Conservation (phyloP, 2,888 invertebrate species). For the Philhelius pedissequus region DNA sequence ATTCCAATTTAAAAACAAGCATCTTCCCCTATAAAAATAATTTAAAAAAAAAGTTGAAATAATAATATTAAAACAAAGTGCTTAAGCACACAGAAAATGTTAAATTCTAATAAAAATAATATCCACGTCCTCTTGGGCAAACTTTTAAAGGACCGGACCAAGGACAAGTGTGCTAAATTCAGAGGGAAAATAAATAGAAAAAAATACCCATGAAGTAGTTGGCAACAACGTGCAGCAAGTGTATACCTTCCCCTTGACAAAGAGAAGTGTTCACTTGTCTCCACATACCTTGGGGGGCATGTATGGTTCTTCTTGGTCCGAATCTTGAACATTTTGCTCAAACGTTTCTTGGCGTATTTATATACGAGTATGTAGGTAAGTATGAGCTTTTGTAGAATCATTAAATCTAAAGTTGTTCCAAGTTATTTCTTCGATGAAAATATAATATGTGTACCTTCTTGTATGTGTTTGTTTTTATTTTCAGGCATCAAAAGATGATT, state of each 20-base stretch:
- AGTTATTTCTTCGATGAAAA: constrained; percentile 15
- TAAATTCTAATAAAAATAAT: constrained; percentile 44
- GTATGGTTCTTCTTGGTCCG: not conserved
- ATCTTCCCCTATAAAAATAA: not conserved
- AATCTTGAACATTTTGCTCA: constrained; percentile 15
- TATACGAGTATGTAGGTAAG: not conserved
- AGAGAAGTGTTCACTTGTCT: constrained; percentile 14
- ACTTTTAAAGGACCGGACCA: not conserved
- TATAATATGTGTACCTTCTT: not conserved
- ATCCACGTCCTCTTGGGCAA: constrained; percentile 3
- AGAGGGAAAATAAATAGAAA: not conserved
- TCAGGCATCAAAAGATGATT: not conserved
- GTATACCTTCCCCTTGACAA: constrained; percentile 40
- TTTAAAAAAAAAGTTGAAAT: not conserved
- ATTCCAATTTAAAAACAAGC: constrained; percentile 4
- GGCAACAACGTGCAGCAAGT: constrained; percentile 34
- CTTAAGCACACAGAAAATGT: constrained; percentile 50
- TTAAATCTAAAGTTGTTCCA: constrained; percentile 47
- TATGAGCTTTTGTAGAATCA: constrained; percentile 36
- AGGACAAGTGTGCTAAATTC: constrained; percentile 14
- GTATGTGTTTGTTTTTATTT: not conserved
- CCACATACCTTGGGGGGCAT: not conserved
- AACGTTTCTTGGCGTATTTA: not conserved
- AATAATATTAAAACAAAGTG: constrained; percentile 36
- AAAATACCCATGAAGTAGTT: constrained; percentile 15